Base-by-base conservation (phyloP, 2,113 vertebrate species). In the Meriones unguiculatus region DNA sequence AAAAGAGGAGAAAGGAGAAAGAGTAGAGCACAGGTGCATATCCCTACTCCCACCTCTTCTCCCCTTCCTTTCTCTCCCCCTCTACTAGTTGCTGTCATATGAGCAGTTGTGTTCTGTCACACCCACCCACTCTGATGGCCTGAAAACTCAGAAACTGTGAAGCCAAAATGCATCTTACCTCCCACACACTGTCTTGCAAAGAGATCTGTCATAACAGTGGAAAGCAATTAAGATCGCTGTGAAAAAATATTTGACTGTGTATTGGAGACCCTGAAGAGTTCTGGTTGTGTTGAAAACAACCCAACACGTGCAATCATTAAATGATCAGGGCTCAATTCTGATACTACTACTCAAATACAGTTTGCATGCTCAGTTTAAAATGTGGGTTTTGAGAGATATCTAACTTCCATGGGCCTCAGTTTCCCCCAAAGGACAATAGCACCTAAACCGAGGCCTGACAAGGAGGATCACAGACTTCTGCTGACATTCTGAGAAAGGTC, bases 291-390 rank as follows among this genome's bases (percentile, higher is more conserved):
- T 67, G 54, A 8, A 64, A 69, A 80, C 93, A 93, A 35, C 20
- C 52, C 38, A 81, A 64, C 18, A 82, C 24, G 62, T 81, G 78
- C 15, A 28, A 65, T 54, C 4, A 22, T 24, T 81, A 78, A 82
- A 73, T 86, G 92, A 93, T 62, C 77, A 72, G n/a, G 1, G 50
- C 88, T 94, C n/a, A 77, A 57, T 92, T 93, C 73, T 77, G 38
- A 90, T 11, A 72, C 57, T 32, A 54, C 2, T 22, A 46, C 46
- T 78, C 65, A 64, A 65, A 50, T 64, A 82, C 52, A 24, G 17
- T 84, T 69, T 76, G 38, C 38, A 69, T 15, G 18, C 6, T 76
- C 35, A 59, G 50, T 38, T 84, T 76, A 70, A 1, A 18, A 17
- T 4, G 50, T 62, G 62, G n/a, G 1, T 92, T 77, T 94, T 4